Evolutionary conservation across 2,113 vertebrate species (phyloP).

Genomic region (Synchiropus splendidus): DNA sequence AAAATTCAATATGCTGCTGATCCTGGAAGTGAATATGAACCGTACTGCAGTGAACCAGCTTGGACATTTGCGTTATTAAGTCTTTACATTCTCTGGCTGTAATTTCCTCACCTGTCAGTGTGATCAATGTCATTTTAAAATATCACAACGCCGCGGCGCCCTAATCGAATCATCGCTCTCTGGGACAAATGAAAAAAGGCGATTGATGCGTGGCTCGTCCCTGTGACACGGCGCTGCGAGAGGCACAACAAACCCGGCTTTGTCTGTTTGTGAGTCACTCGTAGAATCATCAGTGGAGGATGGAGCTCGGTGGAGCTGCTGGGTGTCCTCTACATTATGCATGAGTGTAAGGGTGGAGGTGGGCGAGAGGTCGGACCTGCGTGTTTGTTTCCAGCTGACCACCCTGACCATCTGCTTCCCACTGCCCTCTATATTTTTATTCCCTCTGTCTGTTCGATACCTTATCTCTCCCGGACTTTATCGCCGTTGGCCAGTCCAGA

Average conservation of each 20-base stretch:
- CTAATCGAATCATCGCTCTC: constrained; percentile 23
- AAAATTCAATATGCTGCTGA: constrained; percentile 46
- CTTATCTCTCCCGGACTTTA: not conserved
- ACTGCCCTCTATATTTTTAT: constrained; percentile 1
- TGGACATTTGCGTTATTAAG: constrained; percentile 14
- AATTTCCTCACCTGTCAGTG: constrained; percentile 1
- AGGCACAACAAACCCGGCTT: constrained; percentile 5
- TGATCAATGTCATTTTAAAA: constrained; percentile 21
- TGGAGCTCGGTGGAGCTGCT: constrained; percentile 10
- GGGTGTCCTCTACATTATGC: constrained; percentile 38
- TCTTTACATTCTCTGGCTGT: constrained; percentile 13
- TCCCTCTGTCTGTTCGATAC: not conserved
- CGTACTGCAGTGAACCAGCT: constrained; percentile 5
- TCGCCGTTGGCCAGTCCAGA: not conserved
- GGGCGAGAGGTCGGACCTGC: constrained; percentile 44
- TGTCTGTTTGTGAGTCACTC: not conserved
- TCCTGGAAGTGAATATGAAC: constrained; percentile 27
- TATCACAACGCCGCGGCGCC: constrained; percentile 5
- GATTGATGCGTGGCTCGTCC: constrained; percentile 12
- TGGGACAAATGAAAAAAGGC: constrained; percentile 29
- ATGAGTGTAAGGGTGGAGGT: constrained; percentile 30
- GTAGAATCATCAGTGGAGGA: constrained; percentile 6
- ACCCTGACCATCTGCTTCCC: constrained; percentile 60
- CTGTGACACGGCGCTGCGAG: constrained; percentile 4
- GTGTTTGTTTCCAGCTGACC: constrained; percentile 54